Base-by-base conservation (phyloP, 2,888 invertebrate genomes). In the Rotaria macrura region DNA sequence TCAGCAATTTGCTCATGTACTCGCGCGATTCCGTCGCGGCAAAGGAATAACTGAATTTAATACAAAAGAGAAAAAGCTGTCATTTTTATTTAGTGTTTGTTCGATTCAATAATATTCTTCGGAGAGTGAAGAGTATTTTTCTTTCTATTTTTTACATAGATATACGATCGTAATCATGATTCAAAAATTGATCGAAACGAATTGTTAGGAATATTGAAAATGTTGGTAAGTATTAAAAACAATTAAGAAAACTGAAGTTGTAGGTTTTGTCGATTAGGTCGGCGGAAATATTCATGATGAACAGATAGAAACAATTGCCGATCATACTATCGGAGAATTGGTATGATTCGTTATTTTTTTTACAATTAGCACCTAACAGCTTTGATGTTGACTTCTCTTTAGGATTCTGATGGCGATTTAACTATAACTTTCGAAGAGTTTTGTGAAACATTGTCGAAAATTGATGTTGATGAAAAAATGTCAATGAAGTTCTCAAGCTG, bases 391-490 rank as follows among this genome's bases (percentile, higher is more conserved):
- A 23, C 7, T 40, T 74, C 40, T 79, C 43, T 79, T 2, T 79
- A 84, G 38, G 86, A 86, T 49, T 55, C 43, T 54, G 84, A 86
- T 83, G 84, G 84, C 10, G 86, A 86, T 83, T 34, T 83, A n/a
- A 83, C 85, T 2, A 86, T 86, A 20, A 86, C 86, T 12, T 86
- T 86, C 52, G 83, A 85, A 40, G 85, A 86, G 34, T 86, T 86
- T 40, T 86, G 86, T 38, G 43, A 84, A 57, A 85, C 85, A 40
- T 47, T 86, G 40, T 7, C 55, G 49, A 83, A 83, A 54, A 86
- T 86, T 34, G 85, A 86, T 84, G 65, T 86, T 1, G 86, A 86
- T n/a, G 84, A 85, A 55, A 86, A 86, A 85, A 86, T 86, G 86
- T 84, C 79, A 17, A 86, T 86, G 85, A 86, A 86, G 65, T 86